Evolutionary conservation across 1,140 invertebrate genomes (phyloP), one percentile per base, ranked within the genome.

Genomic region (Drosophila elegans): DNA sequence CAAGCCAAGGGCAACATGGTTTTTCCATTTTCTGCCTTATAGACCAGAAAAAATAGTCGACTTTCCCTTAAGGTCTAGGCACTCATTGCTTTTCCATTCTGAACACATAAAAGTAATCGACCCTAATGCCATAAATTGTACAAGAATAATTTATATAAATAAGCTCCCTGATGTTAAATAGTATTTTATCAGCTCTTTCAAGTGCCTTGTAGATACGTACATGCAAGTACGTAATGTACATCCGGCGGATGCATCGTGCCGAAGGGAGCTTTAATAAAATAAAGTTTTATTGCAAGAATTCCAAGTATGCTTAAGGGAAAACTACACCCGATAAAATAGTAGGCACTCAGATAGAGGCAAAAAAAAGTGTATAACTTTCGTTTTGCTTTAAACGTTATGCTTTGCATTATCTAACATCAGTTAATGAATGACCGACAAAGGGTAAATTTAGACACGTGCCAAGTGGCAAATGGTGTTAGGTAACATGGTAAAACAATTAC

Each of bases 391-490:
- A 48, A 55, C 57, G 38, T 46, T 6, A 62, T 2, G 11, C 48
- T 60, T 78, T 78, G 61, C 75, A 79, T 80, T 62, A 74, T 45
- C 52, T 69, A 74, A 84, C 64, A 42, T 48, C 39, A 73, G 75
- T 66, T 75, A 79, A 84, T 79, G 49, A 84, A 13, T 62, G 44
- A 4, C 44, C 16, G 63, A 38, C 67, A 56, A 71, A 71, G 51
- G 34, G 45, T 32, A 71, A 38, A 68, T 34, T 48, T 42, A 52
- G 29, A 41, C 69, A 61, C 69, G 69, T 73, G 69, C 68, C 69
- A 61, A 59, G 62, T 59, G 46, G 46, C 41, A 71, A 54, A n/a
- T 9, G 21, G n/a, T 21, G 21, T 75, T 64, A 49, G 29, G 52
- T 59, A 66, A 73, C 25, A 13, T 32, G 39, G 25, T 16, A 51